phyloP scores from a whole-genome alignment of 2,797 vertebrate species.

The Tenualosa thibaudeaui region DNA sequence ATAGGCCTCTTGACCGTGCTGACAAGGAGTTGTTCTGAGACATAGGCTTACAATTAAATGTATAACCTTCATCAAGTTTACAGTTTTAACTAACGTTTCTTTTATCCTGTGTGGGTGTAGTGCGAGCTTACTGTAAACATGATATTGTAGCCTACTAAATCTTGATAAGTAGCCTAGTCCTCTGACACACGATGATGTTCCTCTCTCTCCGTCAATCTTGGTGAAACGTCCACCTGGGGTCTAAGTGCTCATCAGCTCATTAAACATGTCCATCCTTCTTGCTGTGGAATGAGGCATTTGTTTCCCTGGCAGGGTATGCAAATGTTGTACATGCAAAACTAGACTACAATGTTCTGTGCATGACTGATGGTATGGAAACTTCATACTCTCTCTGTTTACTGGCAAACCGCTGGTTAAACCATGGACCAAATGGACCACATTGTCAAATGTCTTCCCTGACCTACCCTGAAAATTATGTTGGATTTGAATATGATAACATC shows the following conservation, averaged over 20 bases:
- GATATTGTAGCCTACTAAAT: no score
- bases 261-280: background rate
- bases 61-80: no score
- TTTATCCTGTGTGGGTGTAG: no score
- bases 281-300: background rate
- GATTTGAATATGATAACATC: background rate
- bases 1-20: no score
- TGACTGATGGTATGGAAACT: background rate
- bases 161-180: no score
- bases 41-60: no score
- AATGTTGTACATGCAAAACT: background rate
- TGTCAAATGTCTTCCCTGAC: background rate
- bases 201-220: background rate
- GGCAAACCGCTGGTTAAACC: background rate
- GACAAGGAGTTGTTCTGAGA: no score
- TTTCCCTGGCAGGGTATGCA: background rate
- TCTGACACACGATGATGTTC: no score
- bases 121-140: no score
- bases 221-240: background rate
- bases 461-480: background rate
- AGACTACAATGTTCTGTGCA: background rate
- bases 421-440: background rate
- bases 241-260: background rate
- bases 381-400: background rate
- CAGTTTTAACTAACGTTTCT: no score